phyloP scores from a whole-genome alignment of 2,113 vertebrate species.

The human (Homo sapiens) region DNA sequence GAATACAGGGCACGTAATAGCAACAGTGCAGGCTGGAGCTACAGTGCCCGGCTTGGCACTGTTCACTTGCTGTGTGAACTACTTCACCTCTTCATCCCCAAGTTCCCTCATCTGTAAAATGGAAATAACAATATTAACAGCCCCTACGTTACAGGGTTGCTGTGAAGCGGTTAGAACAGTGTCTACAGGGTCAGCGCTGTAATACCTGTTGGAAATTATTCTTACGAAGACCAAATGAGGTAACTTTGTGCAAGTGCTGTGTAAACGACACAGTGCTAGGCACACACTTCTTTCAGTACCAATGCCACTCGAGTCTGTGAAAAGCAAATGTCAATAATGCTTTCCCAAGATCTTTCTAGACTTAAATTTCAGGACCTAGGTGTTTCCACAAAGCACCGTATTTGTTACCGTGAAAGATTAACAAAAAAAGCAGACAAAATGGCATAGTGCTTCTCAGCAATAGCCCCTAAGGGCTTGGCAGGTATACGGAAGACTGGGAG shows the following conservation, averaged over 20 bases:
- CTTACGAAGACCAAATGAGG: fast-evolving
- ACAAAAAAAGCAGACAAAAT: too few relatives aligned
- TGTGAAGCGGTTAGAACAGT: background rate
- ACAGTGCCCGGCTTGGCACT: fast-evolving
- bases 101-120: background rate
- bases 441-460: background rate
- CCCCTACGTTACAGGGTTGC: fast-evolving
- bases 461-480: fast-evolving
- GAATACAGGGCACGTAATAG: background rate
- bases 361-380: too few relatives aligned
- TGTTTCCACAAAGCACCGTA: background rate
- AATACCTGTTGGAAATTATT: fast-evolving
- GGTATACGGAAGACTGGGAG: fast-evolving
- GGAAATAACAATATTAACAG: too few relatives aligned
- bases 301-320: fast-evolving
- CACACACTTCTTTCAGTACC: fast-evolving
- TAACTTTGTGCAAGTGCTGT: fast-evolving
- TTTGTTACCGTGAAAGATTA: fast-evolving
- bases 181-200: fast-evolving
- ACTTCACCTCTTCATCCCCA: background rate
- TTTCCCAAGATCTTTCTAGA: background rate
- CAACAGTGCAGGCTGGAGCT: background rate
- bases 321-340: background rate
- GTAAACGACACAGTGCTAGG: fast-evolving
- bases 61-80: fast-evolving